A percentile compares a stretch with the other conserved stretches of the same genome.
Evolutionary conservation across 2,797 vertebrate genomes (phyloP).

Genomic region (Lemur catta): DNA sequence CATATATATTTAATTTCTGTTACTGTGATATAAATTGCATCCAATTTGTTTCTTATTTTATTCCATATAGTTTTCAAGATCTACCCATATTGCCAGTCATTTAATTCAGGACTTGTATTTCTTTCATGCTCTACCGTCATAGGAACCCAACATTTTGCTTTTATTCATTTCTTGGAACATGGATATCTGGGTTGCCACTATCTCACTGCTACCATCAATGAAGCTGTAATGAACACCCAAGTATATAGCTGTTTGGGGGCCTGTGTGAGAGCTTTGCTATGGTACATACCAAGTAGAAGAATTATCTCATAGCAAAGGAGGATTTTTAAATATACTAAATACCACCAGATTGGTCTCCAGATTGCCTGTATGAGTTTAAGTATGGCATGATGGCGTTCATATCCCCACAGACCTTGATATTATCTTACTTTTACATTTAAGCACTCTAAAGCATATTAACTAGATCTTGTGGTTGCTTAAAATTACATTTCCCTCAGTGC

Average conservation of each 20-base stretch:
- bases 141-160: background rate
- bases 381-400: background rate
- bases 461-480: background rate
- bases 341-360: background rate
- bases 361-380: background rate
- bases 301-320: background rate
- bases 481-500: background rate
- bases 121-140: background rate
- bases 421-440: background rate
- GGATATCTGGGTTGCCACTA: background rate
- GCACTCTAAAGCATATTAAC: background rate
- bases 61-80: background rate
- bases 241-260: background rate
- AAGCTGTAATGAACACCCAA: background rate
- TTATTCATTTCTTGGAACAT: background rate
- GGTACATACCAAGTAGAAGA: background rate
- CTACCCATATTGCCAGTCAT: background rate
- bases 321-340: background rate
- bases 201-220: background rate
- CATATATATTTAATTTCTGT: background rate
- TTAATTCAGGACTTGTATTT: background rate
- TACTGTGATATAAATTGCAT: background rate
- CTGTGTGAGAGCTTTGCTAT: background rate
- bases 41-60: background rate
- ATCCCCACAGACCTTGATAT: background rate